Conservation (phyloP, 2,113 vertebrate genomes). For the Caloenas nicobarica region DNA sequence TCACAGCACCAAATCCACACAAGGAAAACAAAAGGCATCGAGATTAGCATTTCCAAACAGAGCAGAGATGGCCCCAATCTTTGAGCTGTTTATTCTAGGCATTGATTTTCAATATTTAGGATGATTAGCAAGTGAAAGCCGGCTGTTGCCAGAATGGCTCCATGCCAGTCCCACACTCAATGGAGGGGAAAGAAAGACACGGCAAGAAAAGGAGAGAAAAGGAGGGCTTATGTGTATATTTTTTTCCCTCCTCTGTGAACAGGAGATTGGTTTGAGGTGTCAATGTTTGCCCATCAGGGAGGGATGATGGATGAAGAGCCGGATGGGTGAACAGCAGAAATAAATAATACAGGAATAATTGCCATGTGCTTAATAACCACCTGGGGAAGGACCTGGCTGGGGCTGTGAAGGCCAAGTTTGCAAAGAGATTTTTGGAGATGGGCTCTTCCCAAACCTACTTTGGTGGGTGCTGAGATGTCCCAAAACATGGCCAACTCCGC, state of each 20-base stretch:
- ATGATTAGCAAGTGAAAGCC: conserved; percentile 84
- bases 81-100: conserved; percentile 74
- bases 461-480: neutral
- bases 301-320: conserved; percentile 40
- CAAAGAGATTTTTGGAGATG: neutral
- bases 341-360: conserved; percentile 43
- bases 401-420: neutral
- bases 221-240: conserved; percentile 61
- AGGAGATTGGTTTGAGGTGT: conserved; percentile 62
- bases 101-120: conserved; percentile 82
- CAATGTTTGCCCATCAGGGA: conserved; percentile 49
- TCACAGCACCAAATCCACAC: conserved; percentile 38
- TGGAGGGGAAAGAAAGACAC: conserved; percentile 56
- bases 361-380: neutral
- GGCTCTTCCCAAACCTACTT: neutral
- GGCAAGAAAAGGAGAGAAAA: conserved; percentile 61
- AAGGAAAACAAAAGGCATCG: conserved; percentile 59
- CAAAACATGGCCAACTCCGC: fast-evolving
- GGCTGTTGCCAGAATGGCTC: conserved; percentile 71
- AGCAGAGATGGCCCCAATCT: conserved; percentile 68
- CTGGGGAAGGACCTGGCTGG: neutral
- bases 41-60: conserved; percentile 77
- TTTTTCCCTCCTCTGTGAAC: conserved; percentile 6
- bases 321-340: conserved; percentile 18
- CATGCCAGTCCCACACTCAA: conserved; percentile 59